phyloP scores from a whole-genome alignment of 2,888 invertebrate species.

The Lagria hirta region DNA sequence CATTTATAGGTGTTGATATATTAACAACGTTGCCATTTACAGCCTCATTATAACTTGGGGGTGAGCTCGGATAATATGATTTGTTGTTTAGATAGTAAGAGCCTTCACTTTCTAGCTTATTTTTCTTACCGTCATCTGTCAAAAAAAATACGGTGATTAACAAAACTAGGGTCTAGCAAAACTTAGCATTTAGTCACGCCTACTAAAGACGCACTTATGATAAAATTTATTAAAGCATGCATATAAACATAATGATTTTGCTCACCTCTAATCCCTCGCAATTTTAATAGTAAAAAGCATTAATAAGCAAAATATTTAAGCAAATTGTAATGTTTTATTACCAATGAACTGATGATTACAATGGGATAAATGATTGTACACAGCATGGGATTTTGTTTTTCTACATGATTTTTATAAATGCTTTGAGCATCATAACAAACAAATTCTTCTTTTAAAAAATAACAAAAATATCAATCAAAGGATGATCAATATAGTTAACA shows the following conservation, averaged over 20 bases:
- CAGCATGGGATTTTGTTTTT: constrained; percentile 34
- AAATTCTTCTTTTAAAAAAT: constrained; percentile 10
- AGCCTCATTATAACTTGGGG: constrained; percentile 52
- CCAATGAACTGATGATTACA: constrained; percentile 40
- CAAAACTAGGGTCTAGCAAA: too few species aligned
- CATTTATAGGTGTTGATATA: constrained; percentile 54
- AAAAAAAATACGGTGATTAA: too few species aligned
- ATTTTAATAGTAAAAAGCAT: constrained; percentile 9
- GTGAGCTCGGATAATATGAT: constrained; percentile 53
- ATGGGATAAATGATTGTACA: constrained; percentile 48
- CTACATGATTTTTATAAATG: constrained; percentile 26
- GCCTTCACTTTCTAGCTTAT: constrained; percentile 28
- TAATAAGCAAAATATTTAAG: constrained; percentile 35
- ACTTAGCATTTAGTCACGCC: too few species aligned
- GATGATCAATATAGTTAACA: constrained; percentile 12
- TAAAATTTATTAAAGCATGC: too few species aligned
- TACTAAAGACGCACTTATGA: too few species aligned
- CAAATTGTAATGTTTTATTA: constrained; percentile 49
- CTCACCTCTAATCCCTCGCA: constrained; percentile 31
- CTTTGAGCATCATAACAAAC: constrained; percentile 21
- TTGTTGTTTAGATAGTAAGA: constrained; percentile 46
- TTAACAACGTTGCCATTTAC: constrained; percentile 52
- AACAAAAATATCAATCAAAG: constrained; percentile 14
- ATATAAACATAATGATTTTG: too few species aligned
- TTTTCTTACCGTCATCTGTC: constrained; percentile 33